phyloP scores from a whole-genome alignment of 2,888 invertebrate genomes.

The Seira ritae region DNA sequence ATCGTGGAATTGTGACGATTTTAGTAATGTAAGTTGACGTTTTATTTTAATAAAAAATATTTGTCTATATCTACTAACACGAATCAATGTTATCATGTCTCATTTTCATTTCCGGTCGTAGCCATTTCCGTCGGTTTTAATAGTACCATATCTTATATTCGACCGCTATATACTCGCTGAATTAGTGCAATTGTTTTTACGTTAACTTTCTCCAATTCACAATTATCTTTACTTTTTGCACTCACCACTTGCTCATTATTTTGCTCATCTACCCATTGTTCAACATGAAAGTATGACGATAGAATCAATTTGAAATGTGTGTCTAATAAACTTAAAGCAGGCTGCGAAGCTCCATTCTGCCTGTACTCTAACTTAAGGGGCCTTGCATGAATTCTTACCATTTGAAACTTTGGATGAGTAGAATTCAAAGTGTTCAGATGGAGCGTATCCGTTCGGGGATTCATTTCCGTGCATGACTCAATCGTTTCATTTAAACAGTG shows the following conservation, averaged over 20 bases:
- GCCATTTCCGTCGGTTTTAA: too few species aligned
- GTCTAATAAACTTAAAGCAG: constrained; percentile 65
- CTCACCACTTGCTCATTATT: background rate
- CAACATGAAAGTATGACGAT: constrained; percentile 50
- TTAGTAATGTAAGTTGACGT: too few species aligned
- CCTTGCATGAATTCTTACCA: background rate
- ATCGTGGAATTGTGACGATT: too few species aligned
- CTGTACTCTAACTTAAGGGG: constrained; percentile 40
- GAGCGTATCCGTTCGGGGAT: too few species aligned
- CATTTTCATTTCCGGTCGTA: too few species aligned
- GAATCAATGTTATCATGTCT: too few species aligned
- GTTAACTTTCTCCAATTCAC: background rate
- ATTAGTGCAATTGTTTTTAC: constrained; percentile 56
- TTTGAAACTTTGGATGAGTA: constrained; percentile 17
- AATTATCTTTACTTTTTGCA: background rate
- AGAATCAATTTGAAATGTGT: constrained; percentile 67
- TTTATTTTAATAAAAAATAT: too few species aligned
- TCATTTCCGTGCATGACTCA: constrained; percentile 74
- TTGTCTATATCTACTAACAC: too few species aligned
- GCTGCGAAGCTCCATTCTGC: constrained; percentile 14
- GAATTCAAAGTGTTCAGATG: background rate
- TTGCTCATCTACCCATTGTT: background rate
- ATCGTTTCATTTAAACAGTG: constrained; percentile 74
- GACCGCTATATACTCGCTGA: constrained; percentile 40
- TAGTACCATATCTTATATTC: too few species aligned